A percentile compares a stretch with the other conserved stretches of the same genome.
These are phyloP conservation scores for Typhlichthys subterraneus DNA, from an alignment of 2,797 vertebrate species.

Conservation along the genomic window DNA sequence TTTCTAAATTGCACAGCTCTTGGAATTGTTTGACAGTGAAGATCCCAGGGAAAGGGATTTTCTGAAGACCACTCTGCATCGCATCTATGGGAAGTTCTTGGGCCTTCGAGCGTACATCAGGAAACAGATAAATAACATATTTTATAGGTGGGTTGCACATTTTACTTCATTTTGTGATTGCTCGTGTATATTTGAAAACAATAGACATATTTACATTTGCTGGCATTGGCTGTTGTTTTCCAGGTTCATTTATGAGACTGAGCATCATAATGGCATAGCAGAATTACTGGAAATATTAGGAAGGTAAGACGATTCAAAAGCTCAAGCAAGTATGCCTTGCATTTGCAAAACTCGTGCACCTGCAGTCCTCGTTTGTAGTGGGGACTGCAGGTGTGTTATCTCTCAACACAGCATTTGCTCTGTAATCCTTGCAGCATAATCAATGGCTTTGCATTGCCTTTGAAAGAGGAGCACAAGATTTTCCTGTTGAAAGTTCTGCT, in stretches of 20 bases:
- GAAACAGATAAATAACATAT: constrained; percentile 99
- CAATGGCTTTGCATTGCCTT: constrained; percentile 98
- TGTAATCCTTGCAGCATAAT: constrained; percentile 86
- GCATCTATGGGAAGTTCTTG: constrained; percentile 99
- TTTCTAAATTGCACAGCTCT: constrained; percentile 75
- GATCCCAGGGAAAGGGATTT: constrained; percentile 98
- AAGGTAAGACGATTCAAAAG: constrained; percentile 78
- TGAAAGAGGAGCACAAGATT: constrained; percentile 99
- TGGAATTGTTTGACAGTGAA: constrained; percentile 99
- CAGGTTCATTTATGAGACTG: constrained; percentile 99
- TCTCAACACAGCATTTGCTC: not conserved
- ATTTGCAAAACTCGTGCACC: no score
- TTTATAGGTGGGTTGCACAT: constrained; percentile 91
- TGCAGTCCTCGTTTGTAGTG: no score
- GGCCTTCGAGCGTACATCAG: constrained; percentile 98
- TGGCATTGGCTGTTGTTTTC: constrained; percentile 19
- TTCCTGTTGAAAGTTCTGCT: constrained; percentile 96
- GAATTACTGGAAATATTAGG: constrained; percentile 99
- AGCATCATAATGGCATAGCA: constrained; percentile 99
- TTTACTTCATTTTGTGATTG: not conserved
- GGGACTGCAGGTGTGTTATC: no score
- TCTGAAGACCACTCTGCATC: constrained; percentile 97
- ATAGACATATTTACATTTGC: not conserved
- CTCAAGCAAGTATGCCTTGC: no score
- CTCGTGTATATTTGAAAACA: not conserved